Base-by-base conservation (phyloP, 2,888 invertebrate species). In the Phrixothrix hirtus region DNA sequence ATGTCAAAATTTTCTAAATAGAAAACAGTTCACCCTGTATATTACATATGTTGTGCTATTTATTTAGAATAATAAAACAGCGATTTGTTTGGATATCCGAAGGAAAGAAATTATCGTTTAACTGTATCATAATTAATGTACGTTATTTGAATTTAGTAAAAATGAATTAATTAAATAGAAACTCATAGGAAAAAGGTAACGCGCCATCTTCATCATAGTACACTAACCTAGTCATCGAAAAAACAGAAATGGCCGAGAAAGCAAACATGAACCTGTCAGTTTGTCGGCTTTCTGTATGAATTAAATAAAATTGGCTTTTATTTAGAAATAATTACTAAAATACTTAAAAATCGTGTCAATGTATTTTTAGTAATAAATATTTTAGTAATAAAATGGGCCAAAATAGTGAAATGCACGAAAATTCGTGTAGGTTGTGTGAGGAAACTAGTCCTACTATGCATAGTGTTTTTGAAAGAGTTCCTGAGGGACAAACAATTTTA, bases 381-480 rank as follows among this genome's bases (percentile, higher is more conserved):
- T 47, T 49, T 48, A 41, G 46, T 29, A 12, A 13, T 26, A 34
- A 11, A 38, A 54, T 52, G 47, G 45, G 38, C 5, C 46, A 46
- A 30, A 54, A 49, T 13, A 29, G 45, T 41, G 65, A 61, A 46
- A 53, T 54, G 46, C 46, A 51, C 25, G 58, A 66, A 17, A 67
- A 70, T 39, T 59, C 67, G 54, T 76, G 76, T 59, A 69, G 76
- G 39, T 65, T 76, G 31, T 76, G 76, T 61, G 75, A 75, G 51
- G 62, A 61, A 62, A 54, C 38, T 29, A 29, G 38, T 31, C 50
- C 52, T 31, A 66, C 71, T 59, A 70, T 73, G 71, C 68, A 68
- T 55, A 72, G 67, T 62, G 66, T 76, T 61, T 75, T 76, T 61
- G 71, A 72, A 37, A 74, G 73, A 60, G 74, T 70, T 56, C 67